Base-by-base conservation (phyloP, 2,113 vertebrate genomes). In the Muntiacus muntjak region DNA sequence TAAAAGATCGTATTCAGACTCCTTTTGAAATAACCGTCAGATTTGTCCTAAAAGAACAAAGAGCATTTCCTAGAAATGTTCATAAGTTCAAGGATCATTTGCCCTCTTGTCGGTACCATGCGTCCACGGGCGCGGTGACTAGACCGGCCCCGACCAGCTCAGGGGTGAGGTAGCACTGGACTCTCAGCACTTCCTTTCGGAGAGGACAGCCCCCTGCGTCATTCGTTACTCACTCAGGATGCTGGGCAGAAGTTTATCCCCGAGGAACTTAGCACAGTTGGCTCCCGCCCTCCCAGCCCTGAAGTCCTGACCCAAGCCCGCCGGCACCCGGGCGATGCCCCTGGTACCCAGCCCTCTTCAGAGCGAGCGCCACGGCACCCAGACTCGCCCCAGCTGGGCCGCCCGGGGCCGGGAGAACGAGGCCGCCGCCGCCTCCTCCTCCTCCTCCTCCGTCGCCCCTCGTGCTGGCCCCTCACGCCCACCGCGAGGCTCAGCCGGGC, bases 171-270 rank as follows among this genome's bases (percentile, higher is more conserved):
- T 1, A n/a, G 89, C 95, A 3, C 62, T 1, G 96, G 79, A 92
- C 94, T 82, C 96, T 45, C 47, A 1, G 85, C 94, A 97, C 97
- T 98, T 98, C 97, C 98, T 97, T 13, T 90, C 7, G 88, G 76
- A 76, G 97, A 98, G 97, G 97, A 96, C 98, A 62, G 94, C 98
- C 98, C 97, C 87, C 87, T 52, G 91, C 97, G 96, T 98, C 98
- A 98, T 93, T 57, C 36, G 91, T 97, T 91, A 89, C 95, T 98
- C 98, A 91, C 47, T 97, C 98, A 96, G 98, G 98, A 98, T 98
- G 92, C 98, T 30, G 94, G 95, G 92, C 93, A 98, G 64, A 94
- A 93, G 85, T 90, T 91, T 57, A 89, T 81, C 60, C 86, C 93
- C 33, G 17, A 91, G 94, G 92, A 95, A 94, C 79, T 87, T 14